Evolutionary conservation across 2,113 vertebrate species (phyloP).

Genomic region (Sturnus vulgaris): DNA sequence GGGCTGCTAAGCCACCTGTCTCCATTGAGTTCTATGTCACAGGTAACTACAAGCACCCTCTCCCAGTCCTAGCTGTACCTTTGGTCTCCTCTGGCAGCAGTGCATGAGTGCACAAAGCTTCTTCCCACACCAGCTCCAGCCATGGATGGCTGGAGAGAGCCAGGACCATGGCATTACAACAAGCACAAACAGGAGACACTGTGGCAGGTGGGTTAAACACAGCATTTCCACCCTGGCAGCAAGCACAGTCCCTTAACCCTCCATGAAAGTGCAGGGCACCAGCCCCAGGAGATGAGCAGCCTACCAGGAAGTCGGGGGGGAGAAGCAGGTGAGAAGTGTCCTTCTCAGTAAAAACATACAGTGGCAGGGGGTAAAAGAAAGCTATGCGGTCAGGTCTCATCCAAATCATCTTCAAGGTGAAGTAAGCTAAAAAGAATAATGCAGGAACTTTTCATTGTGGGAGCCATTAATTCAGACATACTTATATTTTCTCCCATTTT

Average conservation of each 20-base stretch:
- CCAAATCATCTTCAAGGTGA: not conserved
- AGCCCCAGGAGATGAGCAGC: not conserved
- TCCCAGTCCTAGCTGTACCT: not conserved
- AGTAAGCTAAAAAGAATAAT: not conserved
- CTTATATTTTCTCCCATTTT: not conserved
- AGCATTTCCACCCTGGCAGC: not conserved
- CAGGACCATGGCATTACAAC: accelerated
- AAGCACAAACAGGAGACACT: not conserved
- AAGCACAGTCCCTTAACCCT: not conserved
- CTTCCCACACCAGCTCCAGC: not conserved
- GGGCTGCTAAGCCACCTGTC: not conserved
- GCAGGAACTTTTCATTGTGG: not conserved
- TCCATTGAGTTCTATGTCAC: accelerated
- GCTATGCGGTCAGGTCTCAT: not conserved
- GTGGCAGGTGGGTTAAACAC: accelerated
- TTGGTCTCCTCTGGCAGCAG: not conserved
- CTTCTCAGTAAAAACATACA: not conserved
- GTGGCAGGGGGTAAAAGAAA: not conserved
- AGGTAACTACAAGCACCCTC: not conserved
- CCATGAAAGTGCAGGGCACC: accelerated
- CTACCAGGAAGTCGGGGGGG: accelerated
- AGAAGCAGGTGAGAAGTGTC: not conserved
- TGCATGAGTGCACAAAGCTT: not conserved
- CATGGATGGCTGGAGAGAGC: accelerated
- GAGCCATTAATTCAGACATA: not conserved